Evolutionary conservation across 2,888 invertebrate species (phyloP).

Genomic region (Dinocampus coccinellae): DNA sequence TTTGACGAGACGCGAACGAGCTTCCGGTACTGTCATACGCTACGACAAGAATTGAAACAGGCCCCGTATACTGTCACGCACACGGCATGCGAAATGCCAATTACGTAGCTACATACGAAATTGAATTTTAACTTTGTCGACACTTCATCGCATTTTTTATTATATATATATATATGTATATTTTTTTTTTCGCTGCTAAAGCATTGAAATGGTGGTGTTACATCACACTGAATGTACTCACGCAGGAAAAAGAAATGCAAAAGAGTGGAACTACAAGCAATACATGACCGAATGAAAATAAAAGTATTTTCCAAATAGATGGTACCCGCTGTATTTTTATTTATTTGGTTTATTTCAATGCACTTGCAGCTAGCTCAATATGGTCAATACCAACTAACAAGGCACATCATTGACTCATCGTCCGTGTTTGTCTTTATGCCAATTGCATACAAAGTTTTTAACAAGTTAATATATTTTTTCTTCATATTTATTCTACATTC

Average conservation of each 20-base stretch:
- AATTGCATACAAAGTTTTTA: constrained; percentile 20
- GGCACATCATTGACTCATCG: constrained; percentile 25
- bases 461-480: constrained; percentile 27
- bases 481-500: constrained; percentile 17
- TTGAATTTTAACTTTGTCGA: constrained; percentile 41
- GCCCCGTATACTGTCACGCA: constrained; percentile 36
- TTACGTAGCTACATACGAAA: constrained; percentile 40
- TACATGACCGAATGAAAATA: constrained; percentile 9
- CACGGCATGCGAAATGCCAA: constrained; percentile 53
- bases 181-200: constrained; percentile 15
- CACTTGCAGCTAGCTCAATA: constrained; percentile 8
- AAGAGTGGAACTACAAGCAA: constrained; percentile 12
- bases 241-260: neutral
- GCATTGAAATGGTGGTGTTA: constrained; percentile 22
- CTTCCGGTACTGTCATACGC: constrained; percentile 32
- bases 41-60: constrained; percentile 7
- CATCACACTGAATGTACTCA: constrained; percentile 16
- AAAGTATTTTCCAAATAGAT: constrained; percentile 29
- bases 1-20: constrained; percentile 34
- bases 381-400: constrained; percentile 29
- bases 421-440: constrained; percentile 20
- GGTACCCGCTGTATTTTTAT: constrained; percentile 15
- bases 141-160: constrained; percentile 18
- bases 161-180: no score
- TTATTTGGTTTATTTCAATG: constrained; percentile 15